These are phyloP conservation scores for Eretmodus cyanostictus DNA, from an alignment of 2,113 vertebrate genomes.

Conservation along the genomic window DNA sequence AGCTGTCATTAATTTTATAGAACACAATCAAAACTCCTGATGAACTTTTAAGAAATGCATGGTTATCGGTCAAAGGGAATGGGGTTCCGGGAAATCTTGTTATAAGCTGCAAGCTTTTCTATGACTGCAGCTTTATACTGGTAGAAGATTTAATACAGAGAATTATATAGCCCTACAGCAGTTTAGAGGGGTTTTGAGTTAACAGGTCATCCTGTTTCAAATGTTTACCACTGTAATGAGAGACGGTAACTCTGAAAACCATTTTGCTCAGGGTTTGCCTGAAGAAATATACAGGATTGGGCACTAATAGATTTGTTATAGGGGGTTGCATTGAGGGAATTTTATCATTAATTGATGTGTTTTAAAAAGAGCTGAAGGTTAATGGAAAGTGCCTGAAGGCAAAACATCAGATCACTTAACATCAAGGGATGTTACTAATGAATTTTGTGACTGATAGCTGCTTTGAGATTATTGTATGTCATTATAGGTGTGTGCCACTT, in stretches of 20 bases:
- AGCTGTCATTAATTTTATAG: not conserved
- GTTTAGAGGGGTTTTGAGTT: conserved; percentile 1
- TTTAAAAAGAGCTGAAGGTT: conserved; percentile 59
- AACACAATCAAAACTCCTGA: not conserved
- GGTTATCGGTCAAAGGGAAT: not conserved
- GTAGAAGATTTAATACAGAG: not conserved
- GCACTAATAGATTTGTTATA: conserved; percentile 45
- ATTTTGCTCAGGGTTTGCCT: conserved; percentile 10
- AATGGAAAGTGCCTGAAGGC: conserved; percentile 49
- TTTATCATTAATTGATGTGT: conserved; percentile 45
- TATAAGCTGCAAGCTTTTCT: not conserved
- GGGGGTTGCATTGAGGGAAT: conserved; percentile 26
- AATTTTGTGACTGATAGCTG: conserved; percentile 24
- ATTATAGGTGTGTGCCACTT: conserved; percentile 1
- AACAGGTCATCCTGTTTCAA: conserved; percentile 27
- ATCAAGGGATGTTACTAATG: conserved; percentile 32
- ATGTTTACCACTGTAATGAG: conserved; percentile 41
- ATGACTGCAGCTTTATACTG: not conserved
- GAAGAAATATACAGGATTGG: conserved; percentile 12
- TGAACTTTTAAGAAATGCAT: not conserved
- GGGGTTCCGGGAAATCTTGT: not conserved
- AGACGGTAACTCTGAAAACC: not conserved
- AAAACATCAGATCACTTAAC: conserved; percentile 7
- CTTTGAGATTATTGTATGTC: conserved; percentile 19
- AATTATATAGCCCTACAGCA: conserved; percentile 12